Conservation (phyloP, 2,113 vertebrate genomes). For the Coturnix japonica region DNA sequence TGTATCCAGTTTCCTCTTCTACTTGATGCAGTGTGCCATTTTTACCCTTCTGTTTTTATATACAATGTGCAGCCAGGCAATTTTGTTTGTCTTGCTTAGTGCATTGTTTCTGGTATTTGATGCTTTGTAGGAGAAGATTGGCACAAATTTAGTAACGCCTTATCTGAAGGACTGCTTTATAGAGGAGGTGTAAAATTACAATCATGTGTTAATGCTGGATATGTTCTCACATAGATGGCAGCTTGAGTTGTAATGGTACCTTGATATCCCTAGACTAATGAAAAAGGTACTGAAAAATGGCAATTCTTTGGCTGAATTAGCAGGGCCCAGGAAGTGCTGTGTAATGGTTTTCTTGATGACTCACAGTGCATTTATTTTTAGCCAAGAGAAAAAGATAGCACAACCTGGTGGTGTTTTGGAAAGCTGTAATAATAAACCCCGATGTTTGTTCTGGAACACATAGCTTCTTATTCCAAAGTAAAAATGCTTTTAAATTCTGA, state of each 20-base stretch:
- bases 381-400: not conserved
- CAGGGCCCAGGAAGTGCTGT: not conserved
- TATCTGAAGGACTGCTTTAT: not conserved
- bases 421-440: not conserved
- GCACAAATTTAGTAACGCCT: not conserved
- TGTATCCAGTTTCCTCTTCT: not conserved
- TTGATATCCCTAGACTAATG: not conserved
- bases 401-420: not conserved
- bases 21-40: not conserved
- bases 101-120: not conserved
- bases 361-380: constrained; percentile 23
- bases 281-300: not conserved
- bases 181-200: not conserved
- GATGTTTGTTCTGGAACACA: not conserved
- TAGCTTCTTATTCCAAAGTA: not conserved
- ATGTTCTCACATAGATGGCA: not conserved
- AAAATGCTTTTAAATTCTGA: not conserved
- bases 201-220: not conserved
- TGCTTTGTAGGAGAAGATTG: not conserved
- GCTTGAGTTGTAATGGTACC: not conserved
- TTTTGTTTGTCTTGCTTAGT: not conserved
- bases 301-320: not conserved
- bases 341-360: constrained; percentile 37
- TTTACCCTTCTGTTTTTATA: not conserved
- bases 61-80: not conserved